Percentiles rank a stretch among this genome's conserved stretches.
Conservation (phyloP, 2,888 invertebrate genomes). For the Dichetophora obliterata region DNA sequence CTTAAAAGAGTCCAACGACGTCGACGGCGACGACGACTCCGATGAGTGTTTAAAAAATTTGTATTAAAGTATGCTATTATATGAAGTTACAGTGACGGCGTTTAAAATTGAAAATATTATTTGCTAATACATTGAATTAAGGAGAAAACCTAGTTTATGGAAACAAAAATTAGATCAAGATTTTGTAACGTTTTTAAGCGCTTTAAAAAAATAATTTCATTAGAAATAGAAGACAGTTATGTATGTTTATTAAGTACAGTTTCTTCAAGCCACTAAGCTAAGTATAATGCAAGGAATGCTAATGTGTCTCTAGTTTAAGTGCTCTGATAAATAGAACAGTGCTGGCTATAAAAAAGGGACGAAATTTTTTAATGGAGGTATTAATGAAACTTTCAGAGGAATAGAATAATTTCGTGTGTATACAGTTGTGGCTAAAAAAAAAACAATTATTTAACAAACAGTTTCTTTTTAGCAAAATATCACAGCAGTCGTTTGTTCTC, state of each 20-base stretch:
- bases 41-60: conserved; percentile 26
- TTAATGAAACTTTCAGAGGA: no score
- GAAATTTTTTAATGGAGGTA: no score
- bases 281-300: not conserved
- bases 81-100: conserved; percentile 24
- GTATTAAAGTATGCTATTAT: conserved; percentile 8
- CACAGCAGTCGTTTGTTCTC: no score
- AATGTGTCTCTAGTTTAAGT: no score
- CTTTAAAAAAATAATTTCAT: not conserved
- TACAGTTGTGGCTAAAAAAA: no score
- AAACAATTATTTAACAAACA: no score
- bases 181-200: not conserved
- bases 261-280: not conserved
- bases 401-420: no score
- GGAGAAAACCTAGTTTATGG: not conserved
- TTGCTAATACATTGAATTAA: not conserved
- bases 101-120: not conserved
- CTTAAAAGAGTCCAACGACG: conserved; percentile 15
- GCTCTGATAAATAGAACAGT: no score
- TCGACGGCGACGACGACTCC: conserved; percentile 10
- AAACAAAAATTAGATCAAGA: not conserved
- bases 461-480: no score
- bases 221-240: not conserved
- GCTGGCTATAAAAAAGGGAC: no score
- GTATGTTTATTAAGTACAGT: no score